Evolutionary conservation across 2,888 invertebrate species (phyloP).

Genomic region (Auanema freiburgensis): DNA sequence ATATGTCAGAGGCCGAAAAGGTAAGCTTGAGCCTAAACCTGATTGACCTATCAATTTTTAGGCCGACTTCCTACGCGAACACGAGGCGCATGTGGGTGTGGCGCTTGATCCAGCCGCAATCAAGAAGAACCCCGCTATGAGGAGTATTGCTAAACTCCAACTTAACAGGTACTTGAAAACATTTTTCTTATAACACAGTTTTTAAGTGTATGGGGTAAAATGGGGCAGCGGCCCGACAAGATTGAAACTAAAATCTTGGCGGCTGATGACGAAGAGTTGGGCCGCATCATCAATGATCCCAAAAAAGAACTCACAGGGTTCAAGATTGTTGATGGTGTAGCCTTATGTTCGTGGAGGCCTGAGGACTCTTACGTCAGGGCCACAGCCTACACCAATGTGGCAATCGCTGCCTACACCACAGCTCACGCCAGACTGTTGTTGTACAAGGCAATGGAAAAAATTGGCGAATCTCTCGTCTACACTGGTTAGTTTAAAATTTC

Average conservation of each 20-base stretch:
- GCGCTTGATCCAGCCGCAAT: not conserved
- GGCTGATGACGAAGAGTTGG: not conserved
- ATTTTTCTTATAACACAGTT: not conserved
- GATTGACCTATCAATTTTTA: too few species aligned
- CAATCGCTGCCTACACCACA: conserved; percentile 2
- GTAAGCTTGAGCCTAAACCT: too few species aligned
- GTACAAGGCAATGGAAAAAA: not conserved
- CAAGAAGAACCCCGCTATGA: not conserved
- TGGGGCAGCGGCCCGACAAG: not conserved
- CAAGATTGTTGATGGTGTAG: not conserved
- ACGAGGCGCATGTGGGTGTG: not conserved
- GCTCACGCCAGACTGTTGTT: not conserved
- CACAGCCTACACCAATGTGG: not conserved
- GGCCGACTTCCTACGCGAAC: not conserved
- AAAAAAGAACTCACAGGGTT: not conserved
- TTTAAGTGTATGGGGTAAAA: conserved; percentile 3
- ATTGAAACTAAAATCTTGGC: not conserved
- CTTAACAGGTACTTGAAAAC: not conserved
- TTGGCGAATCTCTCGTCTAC: not conserved
- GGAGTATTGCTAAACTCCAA: not conserved
- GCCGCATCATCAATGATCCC: not conserved
- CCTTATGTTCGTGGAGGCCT: too few species aligned
- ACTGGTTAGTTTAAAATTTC: not conserved
- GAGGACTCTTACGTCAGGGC: too few species aligned
- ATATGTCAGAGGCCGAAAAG: not conserved